Evolutionary conservation across 1,140 invertebrate genomes (phyloP).

Genomic region (Andricus grossulariae): DNA sequence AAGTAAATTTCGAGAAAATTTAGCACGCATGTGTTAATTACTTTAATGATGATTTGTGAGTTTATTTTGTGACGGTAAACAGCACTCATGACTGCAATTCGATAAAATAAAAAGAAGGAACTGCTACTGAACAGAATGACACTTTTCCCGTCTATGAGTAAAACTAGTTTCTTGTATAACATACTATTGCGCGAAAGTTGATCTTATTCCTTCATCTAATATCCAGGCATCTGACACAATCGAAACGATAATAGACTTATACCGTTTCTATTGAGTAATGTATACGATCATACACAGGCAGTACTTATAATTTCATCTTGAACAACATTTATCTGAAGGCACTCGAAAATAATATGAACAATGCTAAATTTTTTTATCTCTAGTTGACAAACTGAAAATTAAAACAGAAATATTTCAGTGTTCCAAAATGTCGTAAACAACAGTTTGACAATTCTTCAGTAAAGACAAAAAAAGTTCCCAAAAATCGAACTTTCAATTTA

Average conservation of each 20-base stretch:
- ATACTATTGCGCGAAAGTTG: slow-evolving; percentile 60
- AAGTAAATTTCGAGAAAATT: not conserved
- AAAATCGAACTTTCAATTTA: no score
- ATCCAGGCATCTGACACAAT: slow-evolving; percentile 50
- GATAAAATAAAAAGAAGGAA: slow-evolving; percentile 38
- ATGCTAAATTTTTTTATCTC: no score
- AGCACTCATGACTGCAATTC: not conserved
- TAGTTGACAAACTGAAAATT: not conserved
- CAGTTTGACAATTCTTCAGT: no score
- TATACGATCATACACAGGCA: not conserved
- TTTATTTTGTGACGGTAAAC: slow-evolving; percentile 23
- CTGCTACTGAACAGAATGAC: not conserved
- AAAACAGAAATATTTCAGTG: not conserved
- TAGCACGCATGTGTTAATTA: not conserved
- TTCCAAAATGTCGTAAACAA: not conserved
- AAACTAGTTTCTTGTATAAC: slow-evolving; percentile 70
- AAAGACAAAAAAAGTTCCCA: no score
- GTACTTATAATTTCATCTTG: not conserved
- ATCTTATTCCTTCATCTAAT: slow-evolving; percentile 48
- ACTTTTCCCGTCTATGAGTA: slow-evolving; percentile 42
- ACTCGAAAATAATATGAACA: not conserved
- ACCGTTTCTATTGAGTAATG: slow-evolving; percentile 1
- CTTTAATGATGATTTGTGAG: not conserved
- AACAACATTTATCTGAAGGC: not conserved
- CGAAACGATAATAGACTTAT: slow-evolving; percentile 39